These are phyloP conservation scores for Zingel zingel DNA, from an alignment of 2,113 vertebrate genomes.

Conservation along the genomic window DNA sequence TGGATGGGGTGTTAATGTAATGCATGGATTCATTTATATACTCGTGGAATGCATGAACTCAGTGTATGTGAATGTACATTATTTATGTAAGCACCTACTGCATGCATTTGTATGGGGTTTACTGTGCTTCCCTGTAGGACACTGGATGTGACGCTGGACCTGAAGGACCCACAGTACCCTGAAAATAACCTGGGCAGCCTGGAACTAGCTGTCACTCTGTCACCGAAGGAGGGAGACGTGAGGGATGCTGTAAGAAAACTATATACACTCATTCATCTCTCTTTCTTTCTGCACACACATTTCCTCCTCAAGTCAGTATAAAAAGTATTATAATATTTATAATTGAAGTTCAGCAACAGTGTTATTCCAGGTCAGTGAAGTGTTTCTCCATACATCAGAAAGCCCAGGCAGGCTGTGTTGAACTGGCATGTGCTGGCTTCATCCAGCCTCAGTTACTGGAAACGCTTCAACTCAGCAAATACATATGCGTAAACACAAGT, in stretches of 20 bases:
- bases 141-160: constrained; percentile 89
- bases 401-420: constrained; percentile 12
- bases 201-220: constrained; percentile 87
- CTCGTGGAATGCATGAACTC: background rate
- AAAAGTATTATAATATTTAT: background rate
- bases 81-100: background rate
- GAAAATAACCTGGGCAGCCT: constrained; percentile 92
- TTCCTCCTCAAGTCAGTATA: constrained; percentile 5
- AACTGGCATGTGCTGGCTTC: constrained; percentile 46
- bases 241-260: constrained; percentile 89
- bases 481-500: constrained; percentile 70
- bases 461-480: constrained; percentile 67
- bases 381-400: constrained; percentile 31
- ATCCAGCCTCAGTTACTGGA: constrained; percentile 54
- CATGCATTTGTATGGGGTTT: background rate
- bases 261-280: constrained; percentile 11
- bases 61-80: background rate
- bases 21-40: background rate
- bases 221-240: constrained; percentile 89
- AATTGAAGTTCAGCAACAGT: constrained; percentile 17
- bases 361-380: constrained; percentile 20
- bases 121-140: constrained; percentile 79
- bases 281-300: constrained; percentile 10
- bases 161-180: constrained; percentile 94
- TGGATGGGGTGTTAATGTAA: background rate